These are phyloP conservation scores for Thamnaconus septentrionalis DNA, from an alignment of 2,113 vertebrate species.

Conservation along the genomic window DNA sequence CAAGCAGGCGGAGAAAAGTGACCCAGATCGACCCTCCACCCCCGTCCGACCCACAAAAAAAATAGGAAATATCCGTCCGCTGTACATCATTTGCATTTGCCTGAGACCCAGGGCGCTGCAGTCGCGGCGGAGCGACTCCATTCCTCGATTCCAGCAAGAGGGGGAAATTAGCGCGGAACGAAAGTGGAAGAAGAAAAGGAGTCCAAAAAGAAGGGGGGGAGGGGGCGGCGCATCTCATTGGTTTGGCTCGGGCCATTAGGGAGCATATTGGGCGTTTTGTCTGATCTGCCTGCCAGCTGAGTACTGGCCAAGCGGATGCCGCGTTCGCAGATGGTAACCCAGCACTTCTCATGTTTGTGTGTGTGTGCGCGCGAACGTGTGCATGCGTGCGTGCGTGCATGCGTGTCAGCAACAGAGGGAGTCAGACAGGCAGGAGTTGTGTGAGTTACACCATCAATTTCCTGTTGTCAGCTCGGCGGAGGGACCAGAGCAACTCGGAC, in stretches of 20 bases:
- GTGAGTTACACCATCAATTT: slow-evolving; percentile 54
- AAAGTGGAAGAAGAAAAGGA: slow-evolving; percentile 23
- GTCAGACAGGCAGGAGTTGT: slow-evolving; percentile 41
- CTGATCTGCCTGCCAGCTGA: slow-evolving; percentile 74
- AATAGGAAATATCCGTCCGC: too few relatives aligned
- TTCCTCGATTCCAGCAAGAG: too few relatives aligned
- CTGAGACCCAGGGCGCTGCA: too few relatives aligned
- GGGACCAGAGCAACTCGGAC: slow-evolving; percentile 37
- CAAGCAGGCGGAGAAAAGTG: slow-evolving; percentile 1
- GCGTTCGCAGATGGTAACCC: slow-evolving; percentile 69
- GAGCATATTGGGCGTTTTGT: slow-evolving; percentile 78
- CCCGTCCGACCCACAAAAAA: too few relatives aligned
- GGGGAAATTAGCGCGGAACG: too few relatives aligned
- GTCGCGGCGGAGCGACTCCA: too few relatives aligned
- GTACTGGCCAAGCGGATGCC: slow-evolving; percentile 63
- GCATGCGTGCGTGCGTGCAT: slow-evolving; percentile 10
- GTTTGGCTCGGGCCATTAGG: slow-evolving; percentile 72
- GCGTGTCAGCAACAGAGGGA: slow-evolving; percentile 8
- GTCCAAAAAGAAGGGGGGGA: slow-evolving; percentile 20
- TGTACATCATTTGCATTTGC: too few relatives aligned
- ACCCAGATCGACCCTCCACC: too few relatives aligned
- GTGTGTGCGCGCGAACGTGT: too few relatives aligned
- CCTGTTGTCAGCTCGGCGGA: slow-evolving; percentile 43
- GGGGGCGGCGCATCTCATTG: slow-evolving; percentile 57
- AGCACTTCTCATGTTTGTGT: slow-evolving; percentile 39